A percentile compares a stretch with the other conserved stretches of the same genome.
phyloP scores from a whole-genome alignment of 2,113 vertebrate species.

The Mola mola region DNA sequence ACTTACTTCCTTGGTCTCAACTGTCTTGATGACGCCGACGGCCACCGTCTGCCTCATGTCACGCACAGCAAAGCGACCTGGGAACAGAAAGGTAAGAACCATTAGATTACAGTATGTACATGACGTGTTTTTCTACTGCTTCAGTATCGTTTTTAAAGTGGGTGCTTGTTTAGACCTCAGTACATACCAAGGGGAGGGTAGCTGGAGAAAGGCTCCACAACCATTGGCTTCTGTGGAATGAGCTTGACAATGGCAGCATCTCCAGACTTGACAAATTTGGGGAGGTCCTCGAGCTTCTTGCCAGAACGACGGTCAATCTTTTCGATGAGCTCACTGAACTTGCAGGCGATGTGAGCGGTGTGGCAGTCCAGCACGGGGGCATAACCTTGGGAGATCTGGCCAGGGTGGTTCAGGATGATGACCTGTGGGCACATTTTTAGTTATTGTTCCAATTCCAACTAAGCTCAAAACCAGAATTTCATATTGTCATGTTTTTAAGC shows the following conservation, averaged over 20 bases:
- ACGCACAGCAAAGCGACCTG: slow-evolving; percentile 86
- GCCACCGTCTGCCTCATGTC: slow-evolving; percentile 88
- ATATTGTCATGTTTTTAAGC: no score
- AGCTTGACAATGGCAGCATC: slow-evolving; percentile 83
- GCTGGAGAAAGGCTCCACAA: slow-evolving; percentile 82
- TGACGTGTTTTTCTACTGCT: no score
- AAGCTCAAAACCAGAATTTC: no score
- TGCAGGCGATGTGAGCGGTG: slow-evolving; percentile 86
- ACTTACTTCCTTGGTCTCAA: slow-evolving; percentile 71
- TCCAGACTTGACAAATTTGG: slow-evolving; percentile 83
- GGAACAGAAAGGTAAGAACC: background rate
- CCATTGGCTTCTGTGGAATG: slow-evolving; percentile 83
- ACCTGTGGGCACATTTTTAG: slow-evolving; percentile 58
- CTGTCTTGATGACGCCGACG: slow-evolving; percentile 84
- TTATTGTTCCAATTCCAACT: background rate
- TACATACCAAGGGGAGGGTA: slow-evolving; percentile 83
- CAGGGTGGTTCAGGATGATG: slow-evolving; percentile 87
- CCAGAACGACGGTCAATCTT: slow-evolving; percentile 87
- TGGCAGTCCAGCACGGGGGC: slow-evolving; percentile 85
- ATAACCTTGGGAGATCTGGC: slow-evolving; percentile 81
- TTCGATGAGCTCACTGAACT: slow-evolving; percentile 83
- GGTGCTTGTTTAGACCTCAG: fast-evolving
- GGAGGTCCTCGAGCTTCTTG: slow-evolving; percentile 84
- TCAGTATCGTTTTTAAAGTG: background rate
- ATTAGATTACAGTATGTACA: background rate